Conservation (phyloP, 2,797 vertebrate species). For the Peromyscus attwateri region DNA sequence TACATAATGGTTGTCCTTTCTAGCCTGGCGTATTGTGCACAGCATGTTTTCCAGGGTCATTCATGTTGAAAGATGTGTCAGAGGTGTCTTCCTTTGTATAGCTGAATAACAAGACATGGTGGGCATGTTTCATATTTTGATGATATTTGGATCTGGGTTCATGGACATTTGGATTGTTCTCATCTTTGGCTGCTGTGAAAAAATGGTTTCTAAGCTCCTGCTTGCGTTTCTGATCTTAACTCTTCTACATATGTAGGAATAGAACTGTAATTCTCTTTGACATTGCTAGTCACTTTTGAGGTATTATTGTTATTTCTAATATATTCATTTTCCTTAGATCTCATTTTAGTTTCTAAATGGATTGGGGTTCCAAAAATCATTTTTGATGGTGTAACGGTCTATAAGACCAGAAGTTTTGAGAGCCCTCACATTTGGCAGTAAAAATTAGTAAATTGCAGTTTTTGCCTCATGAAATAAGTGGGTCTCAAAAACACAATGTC, state of each 20-base stretch:
- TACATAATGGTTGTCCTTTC: neutral
- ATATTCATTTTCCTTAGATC: neutral
- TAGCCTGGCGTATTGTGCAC: neutral
- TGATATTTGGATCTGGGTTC: neutral
- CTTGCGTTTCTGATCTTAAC: neutral
- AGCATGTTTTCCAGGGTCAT: neutral
- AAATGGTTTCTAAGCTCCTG: neutral
- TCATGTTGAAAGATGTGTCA: neutral
- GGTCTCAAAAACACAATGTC: neutral
- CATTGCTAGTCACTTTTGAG: neutral
- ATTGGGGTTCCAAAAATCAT: neutral
- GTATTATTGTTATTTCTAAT: neutral
- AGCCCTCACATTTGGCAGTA: neutral
- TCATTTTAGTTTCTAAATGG: neutral
- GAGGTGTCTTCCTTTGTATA: neutral
- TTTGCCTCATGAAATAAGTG: neutral
- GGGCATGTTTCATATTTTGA: neutral
- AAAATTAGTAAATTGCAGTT: neutral
- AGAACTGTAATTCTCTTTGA: neutral
- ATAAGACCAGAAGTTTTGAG: neutral
- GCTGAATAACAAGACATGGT: neutral
- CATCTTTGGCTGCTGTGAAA: neutral
- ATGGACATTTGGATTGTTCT: neutral
- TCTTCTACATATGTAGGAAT: neutral
- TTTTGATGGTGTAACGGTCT: neutral